phyloP scores from a whole-genome alignment of 2,113 vertebrate species.

The Zeus faber region DNA sequence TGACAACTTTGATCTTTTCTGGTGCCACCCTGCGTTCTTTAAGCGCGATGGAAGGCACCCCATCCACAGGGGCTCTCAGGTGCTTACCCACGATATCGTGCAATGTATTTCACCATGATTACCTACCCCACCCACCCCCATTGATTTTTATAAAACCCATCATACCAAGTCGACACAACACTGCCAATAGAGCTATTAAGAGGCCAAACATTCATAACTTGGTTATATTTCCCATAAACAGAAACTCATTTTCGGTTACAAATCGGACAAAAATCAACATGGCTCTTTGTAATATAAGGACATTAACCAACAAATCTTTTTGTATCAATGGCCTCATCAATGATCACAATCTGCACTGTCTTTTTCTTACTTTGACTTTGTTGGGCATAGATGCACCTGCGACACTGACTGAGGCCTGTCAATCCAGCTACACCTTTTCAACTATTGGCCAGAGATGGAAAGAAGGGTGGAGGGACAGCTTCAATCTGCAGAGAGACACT shows the following conservation, averaged over 20 bases:
- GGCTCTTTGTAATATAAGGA: background rate
- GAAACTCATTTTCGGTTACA: background rate
- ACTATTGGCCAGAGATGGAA: background rate
- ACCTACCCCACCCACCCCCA: background rate
- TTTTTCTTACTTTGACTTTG: background rate
- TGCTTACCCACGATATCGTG: background rate
- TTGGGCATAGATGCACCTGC: background rate
- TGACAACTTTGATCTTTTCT: conserved; percentile 1
- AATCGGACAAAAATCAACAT: background rate
- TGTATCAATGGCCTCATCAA: background rate
- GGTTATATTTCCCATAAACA: background rate
- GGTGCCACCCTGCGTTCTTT: background rate
- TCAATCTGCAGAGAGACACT: background rate
- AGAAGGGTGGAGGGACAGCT: conserved; percentile 1
- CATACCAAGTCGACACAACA: background rate
- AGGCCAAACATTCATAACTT: background rate
- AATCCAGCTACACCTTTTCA: background rate
- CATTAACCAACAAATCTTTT: background rate
- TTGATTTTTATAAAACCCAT: conserved; percentile 1
- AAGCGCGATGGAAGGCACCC: background rate
- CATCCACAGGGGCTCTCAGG: background rate
- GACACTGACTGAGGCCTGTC: background rate
- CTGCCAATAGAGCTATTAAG: background rate
- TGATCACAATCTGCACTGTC: background rate
- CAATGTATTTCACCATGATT: background rate